Evolutionary conservation across 1,140 invertebrate genomes (phyloP), one percentile per base, ranked within the genome.

Genomic region (Leucophenga varia): DNA sequence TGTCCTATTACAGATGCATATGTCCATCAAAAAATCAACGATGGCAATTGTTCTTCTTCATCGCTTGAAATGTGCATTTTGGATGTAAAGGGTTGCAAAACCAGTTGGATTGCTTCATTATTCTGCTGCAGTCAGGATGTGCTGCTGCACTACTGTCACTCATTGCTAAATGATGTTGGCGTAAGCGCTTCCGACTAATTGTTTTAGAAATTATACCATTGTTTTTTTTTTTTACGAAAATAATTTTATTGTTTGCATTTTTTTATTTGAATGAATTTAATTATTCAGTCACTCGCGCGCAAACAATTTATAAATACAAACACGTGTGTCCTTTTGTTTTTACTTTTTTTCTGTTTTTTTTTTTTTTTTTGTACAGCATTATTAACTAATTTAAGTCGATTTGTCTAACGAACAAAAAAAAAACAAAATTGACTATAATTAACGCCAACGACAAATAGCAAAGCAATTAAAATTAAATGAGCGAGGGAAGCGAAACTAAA

Each of bases 191-290:
- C 20, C 37, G 36, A 51, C 51, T 50, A 51, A 36, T 46, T 39
- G n/a, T 32, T 28, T 38, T 35, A 43, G 47, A 30, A 40, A 18
- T 19, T 31, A 28, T 41, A 48, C 38, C 47, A 17, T 17, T 17
- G 40, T 21, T 52, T 36, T 55, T 50, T 47, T 49, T 53, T 13
- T 25, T 51, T 32, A 35, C 38, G 34, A 21, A 30, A 45, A 22
- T 44, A n/a, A n/a, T n/a, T n/a, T n/a, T n/a, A n/a, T 37, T 54
- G 44, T 48, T 50, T 52, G 59, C 59, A 52, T 48, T 52, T 54
- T n/a, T n/a, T 57, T 54, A 64, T 63, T 67, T 67, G 64, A 67
- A 67, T 67, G 68, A 67, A 57, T 67, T 57, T 67, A 67, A 67
- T 67, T 68, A 57, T 40, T 50, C 53, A 50, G 49, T n/a, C 45